A percentile compares a stretch with the other conserved stretches of the same genome.
These are phyloP conservation scores for Avahi laniger DNA, from an alignment of 2,797 vertebrate genomes.

Conservation along the genomic window DNA sequence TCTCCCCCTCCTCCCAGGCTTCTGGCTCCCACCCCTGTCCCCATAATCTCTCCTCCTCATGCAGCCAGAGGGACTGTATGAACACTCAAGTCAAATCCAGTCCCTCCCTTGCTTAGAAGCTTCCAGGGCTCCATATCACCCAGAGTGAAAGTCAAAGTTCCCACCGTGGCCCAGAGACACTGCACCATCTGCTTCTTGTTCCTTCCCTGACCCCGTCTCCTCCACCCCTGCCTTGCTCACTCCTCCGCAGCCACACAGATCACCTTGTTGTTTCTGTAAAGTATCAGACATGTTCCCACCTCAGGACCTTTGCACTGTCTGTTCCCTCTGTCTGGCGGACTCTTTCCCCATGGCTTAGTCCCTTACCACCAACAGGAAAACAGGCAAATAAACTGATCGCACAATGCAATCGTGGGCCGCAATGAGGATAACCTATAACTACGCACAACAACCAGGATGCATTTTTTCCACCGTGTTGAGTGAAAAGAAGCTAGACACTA, in stretches of 20 bases:
- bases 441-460: background rate
- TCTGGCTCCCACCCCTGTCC: background rate
- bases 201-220: background rate
- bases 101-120: background rate
- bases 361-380: background rate
- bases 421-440: background rate
- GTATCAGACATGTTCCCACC: background rate
- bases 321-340: background rate
- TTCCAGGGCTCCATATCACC: background rate
- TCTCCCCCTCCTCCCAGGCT: background rate
- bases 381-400: background rate
- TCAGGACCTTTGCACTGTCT: constrained; percentile 26
- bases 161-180: background rate
- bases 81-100: background rate
- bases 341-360: background rate
- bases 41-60: background rate
- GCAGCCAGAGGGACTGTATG: background rate
- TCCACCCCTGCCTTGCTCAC: too few species aligned
- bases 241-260: background rate
- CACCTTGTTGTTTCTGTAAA: background rate
- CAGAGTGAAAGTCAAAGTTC: background rate
- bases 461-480: background rate
- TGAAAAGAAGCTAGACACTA: background rate
- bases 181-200: background rate
- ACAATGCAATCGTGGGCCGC: accelerated